Percentiles rank a stretch among this genome's conserved stretches.
These are phyloP conservation scores for Scalopus aquaticus DNA, from an alignment of 2,113 vertebrate species.

Conservation along the genomic window DNA sequence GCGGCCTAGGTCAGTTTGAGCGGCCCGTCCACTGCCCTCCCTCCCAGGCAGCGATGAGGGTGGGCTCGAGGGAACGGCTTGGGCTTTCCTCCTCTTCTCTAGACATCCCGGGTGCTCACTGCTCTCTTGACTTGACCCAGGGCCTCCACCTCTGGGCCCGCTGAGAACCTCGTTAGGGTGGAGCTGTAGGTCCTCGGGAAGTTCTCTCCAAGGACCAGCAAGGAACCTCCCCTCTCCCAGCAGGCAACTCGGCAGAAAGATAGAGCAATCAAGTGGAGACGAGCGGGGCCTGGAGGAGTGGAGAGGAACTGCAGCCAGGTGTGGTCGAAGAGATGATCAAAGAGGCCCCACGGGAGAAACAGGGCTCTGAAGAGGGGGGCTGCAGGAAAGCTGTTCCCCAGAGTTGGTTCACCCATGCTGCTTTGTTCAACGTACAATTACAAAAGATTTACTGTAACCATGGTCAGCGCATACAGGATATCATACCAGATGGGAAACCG, in stretches of 20 bases:
- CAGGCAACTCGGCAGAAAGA: background rate
- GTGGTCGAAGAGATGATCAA: background rate
- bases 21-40: fast-evolving
- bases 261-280: background rate
- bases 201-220: background rate
- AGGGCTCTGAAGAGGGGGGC: background rate
- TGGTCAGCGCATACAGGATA: background rate
- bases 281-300: background rate
- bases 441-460: background rate
- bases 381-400: background rate
- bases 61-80: background rate
- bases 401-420: fast-evolving
- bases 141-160: background rate
- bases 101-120: fast-evolving
- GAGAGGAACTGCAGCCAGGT: background rate
- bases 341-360: background rate
- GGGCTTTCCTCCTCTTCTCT: background rate
- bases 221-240: background rate
- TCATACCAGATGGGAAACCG: background rate
- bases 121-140: background rate
- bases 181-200: background rate
- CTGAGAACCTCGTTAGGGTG: background rate
- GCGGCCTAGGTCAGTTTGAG: background rate
- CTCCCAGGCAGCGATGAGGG: background rate
- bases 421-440: background rate